Conservation (phyloP, 2,888 invertebrate genomes). For the Eristalinus sepulchralis region DNA sequence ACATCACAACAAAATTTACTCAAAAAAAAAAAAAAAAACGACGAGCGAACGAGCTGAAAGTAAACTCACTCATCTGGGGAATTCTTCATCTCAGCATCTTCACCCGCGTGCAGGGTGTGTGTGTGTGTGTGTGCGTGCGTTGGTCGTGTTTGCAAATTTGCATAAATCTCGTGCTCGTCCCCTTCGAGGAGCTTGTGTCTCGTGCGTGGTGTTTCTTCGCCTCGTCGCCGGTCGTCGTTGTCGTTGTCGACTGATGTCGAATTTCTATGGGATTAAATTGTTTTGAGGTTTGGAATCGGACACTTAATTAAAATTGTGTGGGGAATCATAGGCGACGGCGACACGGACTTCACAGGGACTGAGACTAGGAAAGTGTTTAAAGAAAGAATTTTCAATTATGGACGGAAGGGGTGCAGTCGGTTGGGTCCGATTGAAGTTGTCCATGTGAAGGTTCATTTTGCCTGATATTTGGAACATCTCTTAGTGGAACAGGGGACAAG, state of each 20-base stretch:
- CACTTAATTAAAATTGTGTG: constrained; percentile 59
- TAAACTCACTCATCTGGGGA: constrained; percentile 38
- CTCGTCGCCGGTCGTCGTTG: not conserved
- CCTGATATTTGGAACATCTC: no score
- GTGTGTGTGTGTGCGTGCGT: constrained; percentile 6
- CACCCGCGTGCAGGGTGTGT: not conserved
- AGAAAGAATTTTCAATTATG: constrained; percentile 43
- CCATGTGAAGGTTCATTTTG: no score
- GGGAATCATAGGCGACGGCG: not conserved
- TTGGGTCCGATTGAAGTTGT: no score
- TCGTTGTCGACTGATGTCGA: constrained; percentile 8
- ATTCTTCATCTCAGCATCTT: constrained; percentile 20
- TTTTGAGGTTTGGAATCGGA: constrained; percentile 19
- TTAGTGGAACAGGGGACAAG: no score
- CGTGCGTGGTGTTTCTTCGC: no score
- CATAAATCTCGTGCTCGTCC: constrained; percentile 36
- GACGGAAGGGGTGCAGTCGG: not conserved
- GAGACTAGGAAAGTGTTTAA: not conserved
- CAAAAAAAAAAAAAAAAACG: constrained; percentile 2
- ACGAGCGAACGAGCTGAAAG: not conserved
- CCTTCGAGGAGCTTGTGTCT: not conserved
- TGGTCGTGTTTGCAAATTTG: constrained; percentile 34
- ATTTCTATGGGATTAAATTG: constrained; percentile 35
- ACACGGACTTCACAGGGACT: not conserved
- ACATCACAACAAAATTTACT: constrained; percentile 22